These are phyloP conservation scores for Agrotis segetum DNA, from an alignment of 2,888 invertebrate species.

Conservation along the genomic window DNA sequence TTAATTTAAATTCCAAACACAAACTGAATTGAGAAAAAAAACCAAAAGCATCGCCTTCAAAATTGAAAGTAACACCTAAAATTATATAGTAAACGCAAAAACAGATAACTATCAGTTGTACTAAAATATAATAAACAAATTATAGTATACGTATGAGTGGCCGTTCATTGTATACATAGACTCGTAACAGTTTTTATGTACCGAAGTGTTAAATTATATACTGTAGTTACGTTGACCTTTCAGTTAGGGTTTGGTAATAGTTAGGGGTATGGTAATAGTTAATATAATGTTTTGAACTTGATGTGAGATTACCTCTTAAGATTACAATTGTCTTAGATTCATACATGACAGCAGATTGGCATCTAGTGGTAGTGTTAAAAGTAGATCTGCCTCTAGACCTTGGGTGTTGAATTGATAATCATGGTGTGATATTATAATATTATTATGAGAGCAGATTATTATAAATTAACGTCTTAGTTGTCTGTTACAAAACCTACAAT, in stretches of 20 bases:
- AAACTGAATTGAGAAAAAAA: constrained; percentile 4
- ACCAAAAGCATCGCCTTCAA: constrained; percentile 16
- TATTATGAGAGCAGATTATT: too few relatives aligned
- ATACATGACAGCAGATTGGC: not conserved
- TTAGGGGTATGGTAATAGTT: constrained; percentile 40
- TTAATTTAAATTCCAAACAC: constrained; percentile 15
- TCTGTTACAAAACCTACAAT: not conserved
- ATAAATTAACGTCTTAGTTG: not conserved
- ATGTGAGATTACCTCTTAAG: constrained; percentile 21
- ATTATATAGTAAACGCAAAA: constrained; percentile 34
- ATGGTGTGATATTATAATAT: not conserved
- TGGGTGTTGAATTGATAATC: not conserved
- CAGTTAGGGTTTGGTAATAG: constrained; percentile 41
- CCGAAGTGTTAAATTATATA: constrained; percentile 61
- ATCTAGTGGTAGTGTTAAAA: not conserved
- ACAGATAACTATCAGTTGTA: constrained; percentile 40
- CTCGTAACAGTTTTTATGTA: constrained; percentile 35
- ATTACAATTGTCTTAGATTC: constrained; percentile 1
- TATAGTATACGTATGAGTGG: constrained; percentile 32
- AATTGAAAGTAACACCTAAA: constrained; percentile 31
- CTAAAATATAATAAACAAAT: constrained; percentile 56
- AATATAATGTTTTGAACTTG: constrained; percentile 10
- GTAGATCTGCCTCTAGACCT: not conserved
- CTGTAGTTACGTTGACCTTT: constrained; percentile 47
- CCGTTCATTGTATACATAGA: constrained; percentile 15